phyloP scores from a whole-genome alignment of 2,797 vertebrate genomes.

The Ctenopoma multispine region DNA sequence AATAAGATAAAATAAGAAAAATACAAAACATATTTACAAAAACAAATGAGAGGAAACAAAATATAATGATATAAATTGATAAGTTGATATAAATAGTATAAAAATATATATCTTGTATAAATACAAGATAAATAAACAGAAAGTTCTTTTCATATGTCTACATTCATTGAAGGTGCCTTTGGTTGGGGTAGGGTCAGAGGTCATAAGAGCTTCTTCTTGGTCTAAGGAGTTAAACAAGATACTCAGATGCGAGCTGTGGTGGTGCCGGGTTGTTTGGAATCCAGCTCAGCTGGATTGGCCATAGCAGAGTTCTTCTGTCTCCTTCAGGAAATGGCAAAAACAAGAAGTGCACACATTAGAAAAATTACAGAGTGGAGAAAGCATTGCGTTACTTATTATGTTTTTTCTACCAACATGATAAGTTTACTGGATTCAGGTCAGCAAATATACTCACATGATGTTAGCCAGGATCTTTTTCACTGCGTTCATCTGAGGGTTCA shows the following conservation, averaged over 20 bases:
- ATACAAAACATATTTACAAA: neutral
- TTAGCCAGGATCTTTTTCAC: conserved; percentile 18
- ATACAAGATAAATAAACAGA: conserved; percentile 41
- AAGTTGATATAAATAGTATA: conserved; percentile 34
- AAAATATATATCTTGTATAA: conserved; percentile 29
- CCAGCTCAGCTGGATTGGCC: neutral
- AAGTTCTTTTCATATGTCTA: neutral
- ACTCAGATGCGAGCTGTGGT: conserved; percentile 14
- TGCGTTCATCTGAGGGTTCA: conserved; percentile 42
- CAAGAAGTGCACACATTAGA: conserved; percentile 23
- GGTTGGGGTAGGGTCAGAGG: neutral
- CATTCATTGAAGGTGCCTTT: conserved; percentile 22
- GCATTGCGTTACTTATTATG: neutral
- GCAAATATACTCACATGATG: conserved; percentile 66
- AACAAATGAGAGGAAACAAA: neutral
- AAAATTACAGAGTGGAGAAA: neutral
- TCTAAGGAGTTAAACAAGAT: neutral
- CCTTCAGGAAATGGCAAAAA: conserved; percentile 6
- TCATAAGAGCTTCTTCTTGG: conserved; percentile 1
- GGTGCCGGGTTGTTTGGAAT: neutral
- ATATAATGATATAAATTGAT: no score
- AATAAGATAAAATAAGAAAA: neutral
- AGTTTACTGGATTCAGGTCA: neutral
- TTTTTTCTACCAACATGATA: neutral
- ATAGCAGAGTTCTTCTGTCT: neutral